Conservation (phyloP, 2,113 vertebrate genomes). For the Gobiocypris rarus region DNA sequence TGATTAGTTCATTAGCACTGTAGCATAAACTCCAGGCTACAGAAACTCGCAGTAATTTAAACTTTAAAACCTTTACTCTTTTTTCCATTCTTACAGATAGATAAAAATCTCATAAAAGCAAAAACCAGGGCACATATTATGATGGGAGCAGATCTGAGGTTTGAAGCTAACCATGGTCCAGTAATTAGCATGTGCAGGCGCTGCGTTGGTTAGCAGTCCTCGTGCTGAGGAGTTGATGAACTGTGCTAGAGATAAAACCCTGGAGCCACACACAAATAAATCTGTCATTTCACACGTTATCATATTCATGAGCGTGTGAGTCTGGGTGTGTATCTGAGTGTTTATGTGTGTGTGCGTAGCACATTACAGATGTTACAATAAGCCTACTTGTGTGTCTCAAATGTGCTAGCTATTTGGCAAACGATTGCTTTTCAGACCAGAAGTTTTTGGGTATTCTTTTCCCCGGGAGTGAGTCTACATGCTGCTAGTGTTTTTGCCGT, state of each 20-base stretch:
- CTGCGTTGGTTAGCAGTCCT: slow-evolving; percentile 64
- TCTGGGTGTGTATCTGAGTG: slow-evolving; percentile 47
- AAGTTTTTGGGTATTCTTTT: slow-evolving; percentile 51
- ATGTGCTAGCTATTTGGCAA: slow-evolving; percentile 63
- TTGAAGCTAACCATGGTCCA: slow-evolving; percentile 70
- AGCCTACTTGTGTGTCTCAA: slow-evolving; percentile 74
- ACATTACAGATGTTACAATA: slow-evolving; percentile 77
- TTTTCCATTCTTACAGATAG: slow-evolving; percentile 30
- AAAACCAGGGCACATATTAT: slow-evolving; percentile 46
- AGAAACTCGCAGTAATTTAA: slow-evolving; percentile 10
- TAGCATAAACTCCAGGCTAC: slow-evolving; percentile 1
- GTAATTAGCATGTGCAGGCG: slow-evolving; percentile 69
- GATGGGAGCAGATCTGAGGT: slow-evolving; percentile 45
- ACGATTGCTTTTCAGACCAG: slow-evolving; percentile 57
- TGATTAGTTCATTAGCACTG: slow-evolving; percentile 24
- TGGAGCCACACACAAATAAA: slow-evolving; percentile 86
- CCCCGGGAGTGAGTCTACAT: slow-evolving; percentile 57
- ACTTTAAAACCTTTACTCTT: slow-evolving; percentile 17
- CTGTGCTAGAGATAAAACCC: slow-evolving; percentile 95
- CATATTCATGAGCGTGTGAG: slow-evolving; percentile 53
- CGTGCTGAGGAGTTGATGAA: slow-evolving; percentile 99
- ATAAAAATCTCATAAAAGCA: slow-evolving; percentile 38
- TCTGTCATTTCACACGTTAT: slow-evolving; percentile 80
- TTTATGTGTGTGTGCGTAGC: slow-evolving; percentile 43
- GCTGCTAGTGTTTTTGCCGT: slow-evolving; percentile 61